Conservation (phyloP, 2,888 invertebrate genomes). For the Lithophane leautieri region DNA sequence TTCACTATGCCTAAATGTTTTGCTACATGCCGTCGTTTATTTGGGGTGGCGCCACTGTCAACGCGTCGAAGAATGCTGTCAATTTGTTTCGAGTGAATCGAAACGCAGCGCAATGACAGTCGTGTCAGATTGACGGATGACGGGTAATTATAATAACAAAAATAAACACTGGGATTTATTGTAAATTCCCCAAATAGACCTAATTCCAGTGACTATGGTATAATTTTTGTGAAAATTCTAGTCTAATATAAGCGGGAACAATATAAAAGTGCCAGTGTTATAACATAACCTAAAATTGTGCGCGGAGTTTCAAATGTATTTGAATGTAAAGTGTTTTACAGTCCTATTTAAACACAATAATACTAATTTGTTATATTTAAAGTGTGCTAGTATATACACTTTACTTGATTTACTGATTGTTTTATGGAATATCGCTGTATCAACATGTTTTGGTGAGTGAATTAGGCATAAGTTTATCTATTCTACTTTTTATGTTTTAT, state of each 20-base stretch:
- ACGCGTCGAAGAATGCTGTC: background rate
- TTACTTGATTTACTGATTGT: background rate
- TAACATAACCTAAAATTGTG: constrained; percentile 63
- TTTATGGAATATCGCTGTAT: constrained; percentile 10
- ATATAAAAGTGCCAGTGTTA: constrained; percentile 28
- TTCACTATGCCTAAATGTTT: background rate
- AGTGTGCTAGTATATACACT: background rate
- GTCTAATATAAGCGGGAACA: background rate
- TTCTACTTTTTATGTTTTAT: background rate
- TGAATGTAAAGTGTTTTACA: background rate
- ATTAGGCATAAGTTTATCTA: background rate
- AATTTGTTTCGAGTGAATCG: constrained; percentile 9
- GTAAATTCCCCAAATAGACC: background rate
- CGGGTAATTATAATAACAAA: constrained; percentile 54
- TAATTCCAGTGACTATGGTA: background rate
- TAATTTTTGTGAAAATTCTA: constrained; percentile 1
- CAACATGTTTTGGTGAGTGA: constrained; percentile 53
- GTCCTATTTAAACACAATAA: background rate
- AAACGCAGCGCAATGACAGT: constrained; percentile 54
- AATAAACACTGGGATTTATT: constrained; percentile 51
- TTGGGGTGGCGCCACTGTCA: constrained; percentile 24
- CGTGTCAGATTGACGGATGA: constrained; percentile 62
- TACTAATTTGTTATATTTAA: background rate
- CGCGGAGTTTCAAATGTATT: constrained; percentile 49
- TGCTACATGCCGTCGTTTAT: background rate